Evolutionary conservation across 2,113 vertebrate genomes (phyloP).

Genomic region (Genyomyrus donnyi): DNA sequence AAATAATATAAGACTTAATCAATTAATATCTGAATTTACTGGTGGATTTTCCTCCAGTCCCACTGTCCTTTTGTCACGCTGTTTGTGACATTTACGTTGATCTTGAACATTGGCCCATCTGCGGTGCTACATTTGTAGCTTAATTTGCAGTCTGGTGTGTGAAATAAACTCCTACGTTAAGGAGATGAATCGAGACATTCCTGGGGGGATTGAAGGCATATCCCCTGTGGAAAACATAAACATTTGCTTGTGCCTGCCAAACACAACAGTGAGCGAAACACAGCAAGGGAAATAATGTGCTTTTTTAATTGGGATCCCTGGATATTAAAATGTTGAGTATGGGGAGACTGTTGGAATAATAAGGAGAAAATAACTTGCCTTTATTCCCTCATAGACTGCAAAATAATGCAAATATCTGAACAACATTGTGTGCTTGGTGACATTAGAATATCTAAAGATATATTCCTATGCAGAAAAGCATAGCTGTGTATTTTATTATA

Average conservation of each 20-base stretch:
- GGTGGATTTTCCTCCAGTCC: not conserved
- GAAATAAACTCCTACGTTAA: not conserved
- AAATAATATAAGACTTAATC: not conserved
- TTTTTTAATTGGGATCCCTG: constrained; percentile 8
- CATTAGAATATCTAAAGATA: not conserved
- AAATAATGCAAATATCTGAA: not conserved
- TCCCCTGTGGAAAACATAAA: not conserved
- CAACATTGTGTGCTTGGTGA: not conserved
- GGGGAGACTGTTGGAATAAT: not conserved
- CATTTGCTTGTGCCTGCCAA: not conserved
- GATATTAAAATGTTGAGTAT: not conserved
- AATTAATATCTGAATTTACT: not conserved
- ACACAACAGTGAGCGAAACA: not conserved
- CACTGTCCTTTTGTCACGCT: not conserved
- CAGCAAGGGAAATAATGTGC: not conserved
- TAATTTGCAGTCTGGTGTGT: not conserved
- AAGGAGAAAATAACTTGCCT: not conserved
- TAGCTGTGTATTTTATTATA: not conserved
- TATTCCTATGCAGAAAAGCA: not conserved
- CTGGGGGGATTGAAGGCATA: not conserved
- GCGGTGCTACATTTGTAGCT: not conserved
- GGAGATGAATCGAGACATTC: not conserved
- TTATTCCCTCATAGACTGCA: not conserved
- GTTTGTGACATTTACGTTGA: not conserved
- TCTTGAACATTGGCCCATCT: not conserved